A percentile compares a stretch with the other conserved stretches of the same genome.
Conservation (phyloP, 2,113 vertebrate species). For the Antidorcas marsupialis region DNA sequence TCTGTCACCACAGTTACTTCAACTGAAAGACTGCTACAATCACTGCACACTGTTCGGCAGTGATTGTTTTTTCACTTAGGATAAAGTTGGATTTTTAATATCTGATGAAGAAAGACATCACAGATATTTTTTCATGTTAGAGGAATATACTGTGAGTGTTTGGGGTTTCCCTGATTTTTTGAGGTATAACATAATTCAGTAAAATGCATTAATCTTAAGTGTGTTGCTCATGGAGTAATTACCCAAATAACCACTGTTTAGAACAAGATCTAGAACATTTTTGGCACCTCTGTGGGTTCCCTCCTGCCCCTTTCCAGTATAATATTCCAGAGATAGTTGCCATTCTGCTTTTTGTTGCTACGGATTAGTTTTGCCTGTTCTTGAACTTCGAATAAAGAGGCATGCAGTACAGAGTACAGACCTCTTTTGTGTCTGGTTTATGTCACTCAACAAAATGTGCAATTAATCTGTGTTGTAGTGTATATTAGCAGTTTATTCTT, state of each 20-base stretch:
- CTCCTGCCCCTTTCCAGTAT: background rate
- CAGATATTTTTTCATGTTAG: background rate
- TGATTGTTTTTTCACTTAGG: conserved; percentile 2
- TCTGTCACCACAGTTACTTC: background rate
- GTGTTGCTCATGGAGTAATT: background rate
- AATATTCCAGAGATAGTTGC: background rate
- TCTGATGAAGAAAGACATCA: background rate
- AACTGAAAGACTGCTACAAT: background rate
- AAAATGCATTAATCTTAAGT: background rate
- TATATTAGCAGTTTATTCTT: background rate
- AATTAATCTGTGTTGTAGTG: background rate
- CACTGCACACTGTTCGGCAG: background rate
- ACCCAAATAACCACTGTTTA: background rate
- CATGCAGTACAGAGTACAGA: background rate
- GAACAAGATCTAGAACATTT: background rate
- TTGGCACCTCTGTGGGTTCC: background rate
- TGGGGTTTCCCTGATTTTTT: background rate
- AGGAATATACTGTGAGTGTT: background rate
- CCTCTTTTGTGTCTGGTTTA: background rate
- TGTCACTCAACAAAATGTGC: background rate
- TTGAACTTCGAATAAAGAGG: background rate
- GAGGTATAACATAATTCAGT: background rate
- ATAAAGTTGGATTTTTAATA: conserved; percentile 1
- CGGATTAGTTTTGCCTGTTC: background rate
- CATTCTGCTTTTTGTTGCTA: background rate